Conservation (phyloP, 2,113 vertebrate genomes). For the Dromiciops gliroides region DNA sequence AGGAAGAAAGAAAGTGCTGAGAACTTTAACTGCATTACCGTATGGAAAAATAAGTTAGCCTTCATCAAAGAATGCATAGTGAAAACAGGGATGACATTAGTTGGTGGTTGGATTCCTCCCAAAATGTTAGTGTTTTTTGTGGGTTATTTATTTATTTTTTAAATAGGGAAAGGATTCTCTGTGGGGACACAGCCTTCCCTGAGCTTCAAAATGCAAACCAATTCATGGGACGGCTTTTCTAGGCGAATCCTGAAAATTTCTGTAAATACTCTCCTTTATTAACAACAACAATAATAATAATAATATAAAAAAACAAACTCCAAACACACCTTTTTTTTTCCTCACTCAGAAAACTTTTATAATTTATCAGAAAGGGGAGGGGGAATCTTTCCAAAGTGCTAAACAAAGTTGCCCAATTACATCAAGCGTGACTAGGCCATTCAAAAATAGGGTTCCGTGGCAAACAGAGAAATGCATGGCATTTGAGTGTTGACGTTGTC, state of each 20-base stretch:
- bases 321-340: conserved; percentile 81
- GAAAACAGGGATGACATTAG: conserved; percentile 80
- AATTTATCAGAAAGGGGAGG: conserved; percentile 84
- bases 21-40: conserved; percentile 82
- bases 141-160: not conserved
- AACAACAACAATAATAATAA: conserved; percentile 78
- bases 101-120: conserved; percentile 76
- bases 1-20: conserved; percentile 88
- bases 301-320: conserved; percentile 85
- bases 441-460: conserved; percentile 79
- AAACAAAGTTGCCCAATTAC: conserved; percentile 89
- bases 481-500: conserved; percentile 35
- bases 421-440: conserved; percentile 84
- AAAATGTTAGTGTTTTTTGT: conserved; percentile 80
- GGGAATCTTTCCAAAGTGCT: conserved; percentile 93
- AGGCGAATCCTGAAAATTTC: conserved; percentile 84
- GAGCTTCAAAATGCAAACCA: conserved; percentile 82
- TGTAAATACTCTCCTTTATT: conserved; percentile 80
- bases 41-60: conserved; percentile 84
- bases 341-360: conserved; percentile 84
- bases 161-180: conserved; percentile 72
- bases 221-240: conserved; percentile 75
- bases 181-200: conserved; percentile 79
- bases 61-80: conserved; percentile 81
- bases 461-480: conserved; percentile 63